Conservation (phyloP, 2,888 invertebrate species). For the Enchytraeus crypticus region DNA sequence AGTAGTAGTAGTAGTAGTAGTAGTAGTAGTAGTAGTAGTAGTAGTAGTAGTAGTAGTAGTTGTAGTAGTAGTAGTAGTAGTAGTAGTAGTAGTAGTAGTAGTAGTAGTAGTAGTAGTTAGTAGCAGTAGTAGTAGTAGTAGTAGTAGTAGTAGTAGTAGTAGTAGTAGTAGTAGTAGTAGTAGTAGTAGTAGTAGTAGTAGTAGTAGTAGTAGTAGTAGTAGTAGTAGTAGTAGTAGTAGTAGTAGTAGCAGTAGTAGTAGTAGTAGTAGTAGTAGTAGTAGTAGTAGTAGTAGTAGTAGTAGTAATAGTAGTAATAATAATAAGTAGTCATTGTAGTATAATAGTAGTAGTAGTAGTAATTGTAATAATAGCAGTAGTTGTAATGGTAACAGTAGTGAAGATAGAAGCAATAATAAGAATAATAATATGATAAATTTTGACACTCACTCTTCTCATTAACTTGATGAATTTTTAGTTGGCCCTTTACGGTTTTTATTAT, state of each 20-base stretch:
- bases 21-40: slow-evolving; percentile 7
- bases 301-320: slow-evolving; percentile 7
- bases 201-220: slow-evolving; percentile 7
- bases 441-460: too few species aligned
- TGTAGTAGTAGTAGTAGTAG: slow-evolving; percentile 6
- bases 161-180: slow-evolving; percentile 7
- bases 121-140: slow-evolving; percentile 5
- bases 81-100: slow-evolving; percentile 7
- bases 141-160: slow-evolving; percentile 7
- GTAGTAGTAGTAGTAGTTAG: slow-evolving; percentile 7
- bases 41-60: slow-evolving; percentile 7
- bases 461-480: too few species aligned
- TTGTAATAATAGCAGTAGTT: slow-evolving; percentile 4
- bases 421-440: too few species aligned
- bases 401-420: too few species aligned
- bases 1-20: slow-evolving; percentile 6
- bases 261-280: slow-evolving; percentile 3
- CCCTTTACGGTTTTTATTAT: too few species aligned
- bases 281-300: slow-evolving; percentile 7
- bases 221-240: slow-evolving; percentile 7
- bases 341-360: slow-evolving; percentile 2
- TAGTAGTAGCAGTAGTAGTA: not conserved
- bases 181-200: slow-evolving; percentile 7
- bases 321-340: not conserved
- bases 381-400: slow-evolving; percentile 3